Evolutionary conservation across 2,797 vertebrate species (phyloP), one percentile per base, ranked within the genome.

Genomic region (Lepus oiostolus): DNA sequence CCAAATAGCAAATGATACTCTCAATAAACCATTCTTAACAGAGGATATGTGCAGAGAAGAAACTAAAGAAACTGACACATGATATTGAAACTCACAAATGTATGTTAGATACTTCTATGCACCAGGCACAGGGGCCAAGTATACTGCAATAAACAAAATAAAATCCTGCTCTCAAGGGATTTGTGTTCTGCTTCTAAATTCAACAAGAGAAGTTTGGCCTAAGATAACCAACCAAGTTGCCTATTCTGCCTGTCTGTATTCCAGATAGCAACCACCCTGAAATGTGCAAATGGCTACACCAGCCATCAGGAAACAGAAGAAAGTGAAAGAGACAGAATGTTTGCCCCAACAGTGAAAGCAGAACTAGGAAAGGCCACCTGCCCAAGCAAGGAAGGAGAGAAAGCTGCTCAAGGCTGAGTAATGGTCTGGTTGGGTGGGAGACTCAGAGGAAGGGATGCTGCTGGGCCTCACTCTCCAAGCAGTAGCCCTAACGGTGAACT

Each of bases 331-430:
- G n/a, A 58, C 32, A 71, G 42, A 91, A 67, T 22, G 10, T 81
- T 92, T 88, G 65, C 84, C 67, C 63, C 80, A 81, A 58, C 26
- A 30, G 12, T 26, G 88, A 95, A 97, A 95, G 95, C 87, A 95
- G 93, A 97, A 97, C 92, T 88, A 74, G 28, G 0, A 2, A 77
- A 93, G 72, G 60, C 95, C 95, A 96, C 82, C 96, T 96, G 95
- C 62, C 58, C 35, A 12, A 8, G 13, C 42, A 32, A 60, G 50
- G 35, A 50, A 75, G 19, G 47, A 28, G 28, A 30, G 24, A 65
- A 58, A 16, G 42, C 14, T 50, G 16, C 17, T 47, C 17, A 35
- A 2, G 6, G 8, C 10, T 47, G 30, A 28, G n/a, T 0, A 0
- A 54, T 16, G 47, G 62, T 21, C 28, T 50, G 7, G 7, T 10